Evolutionary conservation across 2,797 vertebrate genomes (phyloP), one percentile per base, ranked within the genome.

Genomic region (Alcedo quadribrachys): DNA sequence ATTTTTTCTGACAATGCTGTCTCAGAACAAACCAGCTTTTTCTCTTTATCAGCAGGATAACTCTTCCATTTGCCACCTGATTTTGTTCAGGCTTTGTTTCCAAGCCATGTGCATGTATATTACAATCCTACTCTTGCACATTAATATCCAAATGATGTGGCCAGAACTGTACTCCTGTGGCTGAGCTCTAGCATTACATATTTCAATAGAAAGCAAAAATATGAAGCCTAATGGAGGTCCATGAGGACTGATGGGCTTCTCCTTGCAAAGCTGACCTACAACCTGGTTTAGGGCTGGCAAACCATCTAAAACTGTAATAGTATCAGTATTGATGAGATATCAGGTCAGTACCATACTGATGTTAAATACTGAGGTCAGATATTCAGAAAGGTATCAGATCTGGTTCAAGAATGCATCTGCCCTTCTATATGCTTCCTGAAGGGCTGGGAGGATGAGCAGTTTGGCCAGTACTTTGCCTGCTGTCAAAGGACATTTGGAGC

Each of bases 291-390:
- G 21, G 19, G 58, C 54, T 93, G 30, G 45, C 27, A 87, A 75
- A 70, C 12, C 21, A 11, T 9, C 28, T 74, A 67, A 82, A 86
- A 88, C 87, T 40, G 32, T 17, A 85, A 46, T 18, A 61, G 63
- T 68, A 74, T 95, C 78, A 74, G 15, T 70, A 85, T n/a, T 77
- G 94, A 54, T 69, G 37, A n/a, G 57, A 25, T 73, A 92, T 8
- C 35, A 61, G 12, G 35, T 62, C 37, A 93, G 51, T 53, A 75
- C 21, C 33, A 15, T 46, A 68, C 30, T 57, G 92, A 92, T 25
- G 25, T 86, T 87, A 93, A 94, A 95, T 33, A 95, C 1, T 75
- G 87, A 67, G 79, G 85, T 65, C 32, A 35, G 11, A 40, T 51
- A 51, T 61, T 76, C 77, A 90, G 74, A 69, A 83, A 85, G 15